phyloP scores from a whole-genome alignment of 2,113 vertebrate species.

The Thymallus thymallus region DNA sequence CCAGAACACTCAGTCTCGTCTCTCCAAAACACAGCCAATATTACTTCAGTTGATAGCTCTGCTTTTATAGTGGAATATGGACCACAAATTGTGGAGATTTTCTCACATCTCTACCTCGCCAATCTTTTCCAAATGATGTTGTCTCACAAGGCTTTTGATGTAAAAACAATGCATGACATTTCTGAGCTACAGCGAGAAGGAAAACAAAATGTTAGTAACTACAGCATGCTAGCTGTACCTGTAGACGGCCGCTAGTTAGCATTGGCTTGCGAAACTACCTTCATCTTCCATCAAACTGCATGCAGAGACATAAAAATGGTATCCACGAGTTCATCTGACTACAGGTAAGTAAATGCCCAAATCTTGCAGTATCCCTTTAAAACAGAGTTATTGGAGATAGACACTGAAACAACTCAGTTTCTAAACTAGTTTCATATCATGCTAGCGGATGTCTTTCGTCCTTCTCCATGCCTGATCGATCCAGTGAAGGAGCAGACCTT shows the following conservation, averaged over 20 bases:
- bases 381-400: too few species aligned
- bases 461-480: conserved; percentile 52
- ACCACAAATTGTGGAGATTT: not conserved
- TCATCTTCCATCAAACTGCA: too few species aligned
- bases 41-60: conserved; percentile 37
- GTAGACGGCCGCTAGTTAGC: too few species aligned
- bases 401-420: not conserved
- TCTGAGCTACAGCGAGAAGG: too few species aligned
- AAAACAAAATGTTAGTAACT: too few species aligned
- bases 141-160: not conserved
- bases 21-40: conserved; percentile 46
- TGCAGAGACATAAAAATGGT: too few species aligned
- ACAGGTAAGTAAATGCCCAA: too few species aligned
- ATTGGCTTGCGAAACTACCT: too few species aligned
- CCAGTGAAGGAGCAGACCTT: conserved; percentile 45
- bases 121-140: not conserved
- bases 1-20: conserved; percentile 31
- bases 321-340: too few species aligned
- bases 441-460: not conserved
- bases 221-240: too few species aligned
- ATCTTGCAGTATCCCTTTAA: too few species aligned
- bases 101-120: not conserved
- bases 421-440: not conserved
- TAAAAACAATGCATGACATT: not conserved
- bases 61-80: not conserved